These are phyloP conservation scores for Megaptera novaeangliae DNA, from an alignment of 2,113 vertebrate genomes.

Conservation along the genomic window DNA sequence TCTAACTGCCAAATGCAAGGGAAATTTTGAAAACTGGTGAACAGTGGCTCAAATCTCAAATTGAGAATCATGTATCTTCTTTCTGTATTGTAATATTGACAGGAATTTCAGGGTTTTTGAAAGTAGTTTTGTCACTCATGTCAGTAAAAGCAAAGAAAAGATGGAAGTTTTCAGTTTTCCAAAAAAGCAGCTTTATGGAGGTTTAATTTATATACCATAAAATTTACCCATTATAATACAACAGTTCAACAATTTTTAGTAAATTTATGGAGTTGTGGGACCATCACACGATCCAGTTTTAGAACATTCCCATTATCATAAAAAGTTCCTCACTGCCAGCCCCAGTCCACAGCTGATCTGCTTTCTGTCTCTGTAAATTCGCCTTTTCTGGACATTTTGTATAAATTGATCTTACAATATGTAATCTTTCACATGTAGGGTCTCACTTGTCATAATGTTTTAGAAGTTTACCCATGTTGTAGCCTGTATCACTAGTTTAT, in stretches of 20 bases:
- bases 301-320: neutral
- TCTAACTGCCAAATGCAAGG: neutral
- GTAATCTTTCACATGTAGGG: neutral
- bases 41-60: slow-evolving; percentile 7
- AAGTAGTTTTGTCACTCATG: neutral
- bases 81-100: slow-evolving; percentile 1
- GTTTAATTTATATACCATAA: neutral
- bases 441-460: neutral
- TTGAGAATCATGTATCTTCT: slow-evolving; percentile 4
- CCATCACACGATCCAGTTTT: neutral
- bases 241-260: neutral
- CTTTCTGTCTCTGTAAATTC: neutral
- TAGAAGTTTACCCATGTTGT: neutral
- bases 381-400: neutral
- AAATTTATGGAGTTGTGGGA: neutral
- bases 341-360: neutral
- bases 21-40: neutral
- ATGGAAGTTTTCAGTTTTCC: neutral
- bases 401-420: neutral
- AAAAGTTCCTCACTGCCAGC: neutral
- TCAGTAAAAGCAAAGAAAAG: neutral
- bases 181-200: neutral
- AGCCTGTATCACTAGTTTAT: neutral
- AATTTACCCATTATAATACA: neutral
- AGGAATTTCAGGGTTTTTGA: neutral